Base-by-base conservation (phyloP, 2,888 invertebrate genomes). In the Lepeophtheirus nordmannii region DNA sequence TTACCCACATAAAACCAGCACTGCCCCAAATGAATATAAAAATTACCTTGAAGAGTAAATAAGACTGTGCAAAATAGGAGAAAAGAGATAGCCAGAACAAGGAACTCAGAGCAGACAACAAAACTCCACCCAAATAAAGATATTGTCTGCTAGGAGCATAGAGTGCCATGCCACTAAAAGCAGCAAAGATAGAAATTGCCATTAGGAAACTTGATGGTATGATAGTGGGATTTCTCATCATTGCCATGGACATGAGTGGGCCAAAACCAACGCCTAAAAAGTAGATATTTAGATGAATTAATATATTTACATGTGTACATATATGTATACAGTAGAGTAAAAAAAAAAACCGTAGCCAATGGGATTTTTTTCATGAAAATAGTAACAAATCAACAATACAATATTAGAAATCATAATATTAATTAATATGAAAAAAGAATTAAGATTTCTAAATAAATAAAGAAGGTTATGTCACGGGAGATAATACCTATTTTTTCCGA, bases 161-260 rank as follows among this genome's bases (percentile, higher is more conserved):
- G 74, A 97, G 81, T 5, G 96, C 85, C 64, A 90, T 85, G 72
- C 92, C 76, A 22, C 90, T 86, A 79, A 97, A 92, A 72, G 91
- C 90, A 17, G 87, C 84, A 77, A 97, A 97, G 67, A 96, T 86
- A 59, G 93, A 78, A 41, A 86, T 82, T 1, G 93, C 90, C 70
- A 80, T 87, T 71, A 90, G 76, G 68, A 96, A 80, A 20, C 93
- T 91, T 22, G 92, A 89, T 23, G 90, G 79, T 69, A 96, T 84
- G 71, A 94, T 89, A 70, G 86, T 83, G 9, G 94, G 92, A 76
- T 96, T 84, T 69, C 94, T 78, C 68, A 80, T 75, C 72, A 88
- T 83, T 59, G 87, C 88, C 75, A 85, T 82, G 72, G 87, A 84
- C 69, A 94, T 74, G 41, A 93, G 79, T 0, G 93, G 92, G 3